Evolutionary conservation across 2,113 vertebrate species (phyloP), one percentile per base, ranked within the genome.

Genomic region (Acrocephalus arundinaceus): DNA sequence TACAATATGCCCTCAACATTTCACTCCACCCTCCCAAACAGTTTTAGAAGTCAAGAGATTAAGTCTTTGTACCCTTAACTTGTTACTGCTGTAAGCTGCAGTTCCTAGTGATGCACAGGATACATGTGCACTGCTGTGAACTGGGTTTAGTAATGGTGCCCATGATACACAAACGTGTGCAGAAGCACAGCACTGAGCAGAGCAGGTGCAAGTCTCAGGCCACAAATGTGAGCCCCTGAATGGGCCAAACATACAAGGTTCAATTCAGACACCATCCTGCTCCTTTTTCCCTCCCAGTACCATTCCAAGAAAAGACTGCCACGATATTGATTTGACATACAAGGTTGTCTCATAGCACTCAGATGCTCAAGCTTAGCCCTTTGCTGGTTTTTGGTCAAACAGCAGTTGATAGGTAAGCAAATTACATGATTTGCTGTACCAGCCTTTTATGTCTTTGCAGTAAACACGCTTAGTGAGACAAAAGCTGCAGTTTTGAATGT

Each of bases 121-220:
- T 8, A 21, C 1, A 0, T 0, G 13, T 37, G 62, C 27, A 12
- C 39, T 33, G 39, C 65, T 48, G 13, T 55, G 39, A 75, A 17
- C 33, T 39, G 52, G 39, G 37, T 87, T 85, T 39, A 33, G 30
- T 16, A 39, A 9, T 0, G 17, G 17, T 35, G 45, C 9, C 13
- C 10, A 2, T 0, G 23, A 27, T 2, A 54, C 1, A 54, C 7
- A 18, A 33, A 14, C 0, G 1, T 6, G 41, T 27, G 30, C 61
- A 86, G 70, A 30, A 62, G 35, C 33, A 51, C 25, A 68, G 52
- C 52, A 57, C n/a, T 2, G 46, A 84, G 72, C 37, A 77, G 65
- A 35, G 58, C 28, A 39, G 35, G 21, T 4, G 58, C 28, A 39
- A 35, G 21, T 4, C 71, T 61, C 25, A 15, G 58, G 54, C 13